Base-by-base conservation (phyloP, 2,888 invertebrate species). In the Augiades crinisus region DNA sequence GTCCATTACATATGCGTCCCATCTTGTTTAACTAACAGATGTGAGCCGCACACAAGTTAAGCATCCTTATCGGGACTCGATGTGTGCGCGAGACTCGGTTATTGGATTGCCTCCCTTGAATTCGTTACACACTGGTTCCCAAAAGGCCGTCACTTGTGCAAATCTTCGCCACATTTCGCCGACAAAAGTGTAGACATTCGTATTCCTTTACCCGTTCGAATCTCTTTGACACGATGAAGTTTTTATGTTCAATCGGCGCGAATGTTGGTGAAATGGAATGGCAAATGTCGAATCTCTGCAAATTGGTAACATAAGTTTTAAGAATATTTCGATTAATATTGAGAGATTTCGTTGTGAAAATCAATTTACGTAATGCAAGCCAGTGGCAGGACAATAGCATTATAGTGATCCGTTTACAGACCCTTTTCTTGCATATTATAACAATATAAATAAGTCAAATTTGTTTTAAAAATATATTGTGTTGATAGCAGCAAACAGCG, bases 51-150 rank as follows among this genome's bases (percentile, higher is more conserved):
- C 43, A 43, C 50, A 43, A 41, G 50, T 44, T 43, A 43, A 50
- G 50, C 50, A 50, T 50, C 43, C 43, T 50, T 50, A 50, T 50
- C 41, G 50, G 14, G 27, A 21, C 43, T 50, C 43, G 43, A 50
- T 43, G 43, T 43, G 43, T 43, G 36, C 50, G 50, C 19, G 30
- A 43, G 41, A 36, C 51, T 38, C 31, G 30, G 57, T 54, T 62
- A 59, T 59, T 57, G 58, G 55, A 58, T 61, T 58, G 53, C 54
- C 38, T 53, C 45, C 44, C 56, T 54, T 47, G 54, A 61, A 57
- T 59, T 55, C 55, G 47, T 59, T 57, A 57, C 56, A 56, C 36
- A 49, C 47, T 45, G 54, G 43, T 47, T 54, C 53, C 54, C 52
- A 53, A 51, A 55, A 47, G 43, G 47, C 50, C 30, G 43, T 45